These are phyloP conservation scores for Diploptera punctata DNA, from an alignment of 2,888 invertebrate species.

Conservation along the genomic window DNA sequence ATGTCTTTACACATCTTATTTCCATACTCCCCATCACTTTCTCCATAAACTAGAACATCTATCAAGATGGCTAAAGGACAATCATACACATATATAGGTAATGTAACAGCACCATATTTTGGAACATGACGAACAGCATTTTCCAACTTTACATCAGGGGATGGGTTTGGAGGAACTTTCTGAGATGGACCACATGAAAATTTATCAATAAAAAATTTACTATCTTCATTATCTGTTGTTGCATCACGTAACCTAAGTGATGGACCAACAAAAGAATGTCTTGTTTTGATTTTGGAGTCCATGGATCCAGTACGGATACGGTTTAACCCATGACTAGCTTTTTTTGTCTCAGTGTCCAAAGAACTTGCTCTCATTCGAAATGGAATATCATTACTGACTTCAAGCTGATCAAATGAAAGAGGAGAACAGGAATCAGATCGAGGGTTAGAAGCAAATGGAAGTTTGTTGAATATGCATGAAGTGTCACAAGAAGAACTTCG, in stretches of 20 bases:
- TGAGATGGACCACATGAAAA: background rate
- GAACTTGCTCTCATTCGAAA: constrained; percentile 48
- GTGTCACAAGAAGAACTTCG: constrained; percentile 38
- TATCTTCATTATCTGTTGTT: constrained; percentile 45
- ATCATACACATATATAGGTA: constrained; percentile 73
- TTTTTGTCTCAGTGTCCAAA: constrained; percentile 47
- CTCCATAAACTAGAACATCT: constrained; percentile 59
- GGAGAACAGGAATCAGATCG: constrained; percentile 31
- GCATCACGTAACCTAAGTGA: background rate
- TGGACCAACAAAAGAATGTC: constrained; percentile 9
- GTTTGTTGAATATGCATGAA: constrained; percentile 15
- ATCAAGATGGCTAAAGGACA: constrained; percentile 66
- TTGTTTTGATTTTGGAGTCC: constrained; percentile 44
- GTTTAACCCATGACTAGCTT: constrained; percentile 41
- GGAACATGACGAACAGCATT: constrained; percentile 26
- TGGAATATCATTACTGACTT: constrained; percentile 36
- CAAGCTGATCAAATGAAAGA: constrained; percentile 32
- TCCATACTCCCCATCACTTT: background rate
- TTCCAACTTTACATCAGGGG: constrained; percentile 6
- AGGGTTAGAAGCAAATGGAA: constrained; percentile 24
- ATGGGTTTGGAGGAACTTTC: background rate
- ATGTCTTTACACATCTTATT: constrained; percentile 54
- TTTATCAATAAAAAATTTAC: constrained; percentile 18
- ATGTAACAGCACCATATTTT: constrained; percentile 52
- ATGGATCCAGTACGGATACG: constrained; percentile 47